Conservation (phyloP, 2,888 invertebrate species). For the Synanthedon andrenaeformis region DNA sequence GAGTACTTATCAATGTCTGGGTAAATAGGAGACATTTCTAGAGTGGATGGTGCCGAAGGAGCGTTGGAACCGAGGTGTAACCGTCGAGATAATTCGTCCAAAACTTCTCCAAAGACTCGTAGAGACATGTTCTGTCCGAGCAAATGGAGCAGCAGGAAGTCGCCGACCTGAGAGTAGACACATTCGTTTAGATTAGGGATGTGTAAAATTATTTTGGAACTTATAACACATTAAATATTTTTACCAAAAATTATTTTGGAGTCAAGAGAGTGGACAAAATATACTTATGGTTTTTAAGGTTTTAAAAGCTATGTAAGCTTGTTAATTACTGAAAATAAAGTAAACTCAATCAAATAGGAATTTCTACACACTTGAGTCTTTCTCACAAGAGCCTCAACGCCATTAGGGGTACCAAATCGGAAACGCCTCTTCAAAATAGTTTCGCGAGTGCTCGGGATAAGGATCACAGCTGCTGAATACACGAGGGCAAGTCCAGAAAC, state of each 20-base stretch:
- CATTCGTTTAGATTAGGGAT: no score
- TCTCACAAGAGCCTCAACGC: conserved; percentile 80
- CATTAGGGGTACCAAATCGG: conserved; percentile 80
- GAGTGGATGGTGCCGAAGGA: conserved; percentile 87
- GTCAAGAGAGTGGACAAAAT: no score
- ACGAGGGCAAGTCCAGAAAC: conserved; percentile 83
- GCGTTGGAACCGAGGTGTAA: conserved; percentile 80
- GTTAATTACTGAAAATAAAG: no score
- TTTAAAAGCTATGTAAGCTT: no score
- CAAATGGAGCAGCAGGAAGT: conserved; percentile 85
- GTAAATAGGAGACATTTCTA: conserved; percentile 89
- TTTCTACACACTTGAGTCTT: conserved; percentile 77
- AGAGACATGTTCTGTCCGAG: conserved; percentile 89
- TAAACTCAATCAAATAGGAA: no score
- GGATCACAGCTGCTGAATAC: conserved; percentile 83
- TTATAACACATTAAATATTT: no score
- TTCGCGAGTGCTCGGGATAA: conserved; percentile 84
- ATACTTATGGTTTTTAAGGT: no score
- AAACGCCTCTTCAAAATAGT: conserved; percentile 84
- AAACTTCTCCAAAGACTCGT: conserved; percentile 81
- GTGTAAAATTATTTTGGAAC: no score
- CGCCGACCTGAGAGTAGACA: conserved; percentile 76
- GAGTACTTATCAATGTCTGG: conserved; percentile 82
- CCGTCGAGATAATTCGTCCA: conserved; percentile 81
- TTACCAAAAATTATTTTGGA: no score